Conservation (phyloP, 2,888 invertebrate species). For the Selenia dentaria region DNA sequence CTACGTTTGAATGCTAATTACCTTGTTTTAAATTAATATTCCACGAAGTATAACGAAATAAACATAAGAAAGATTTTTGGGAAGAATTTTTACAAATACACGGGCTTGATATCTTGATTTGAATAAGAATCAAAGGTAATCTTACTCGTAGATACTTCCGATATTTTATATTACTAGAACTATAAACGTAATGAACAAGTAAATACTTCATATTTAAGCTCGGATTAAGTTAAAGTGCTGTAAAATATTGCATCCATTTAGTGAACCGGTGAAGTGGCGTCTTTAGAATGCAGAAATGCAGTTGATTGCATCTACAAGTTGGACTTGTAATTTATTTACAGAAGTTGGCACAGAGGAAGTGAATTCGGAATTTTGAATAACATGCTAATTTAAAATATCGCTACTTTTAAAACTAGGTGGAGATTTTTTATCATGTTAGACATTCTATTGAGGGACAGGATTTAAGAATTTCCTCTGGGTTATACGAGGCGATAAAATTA, state of each 20-base stretch:
- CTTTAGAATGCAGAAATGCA: slow-evolving; percentile 37
- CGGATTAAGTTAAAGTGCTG: slow-evolving; percentile 8
- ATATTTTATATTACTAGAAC: too few species aligned
- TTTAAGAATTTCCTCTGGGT: too few species aligned
- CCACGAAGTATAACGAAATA: slow-evolving; percentile 57
- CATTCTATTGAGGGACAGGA: too few species aligned
- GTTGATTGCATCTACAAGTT: slow-evolving; percentile 51
- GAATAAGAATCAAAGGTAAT: slow-evolving; percentile 7
- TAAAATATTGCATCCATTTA: slow-evolving; percentile 17
- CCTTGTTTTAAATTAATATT: slow-evolving; percentile 68
- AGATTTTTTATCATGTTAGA: too few species aligned
- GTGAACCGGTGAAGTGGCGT: slow-evolving; percentile 8
- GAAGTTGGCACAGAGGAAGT: slow-evolving; percentile 38
- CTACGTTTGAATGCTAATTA: slow-evolving; percentile 76
- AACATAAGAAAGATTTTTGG: slow-evolving; percentile 51
- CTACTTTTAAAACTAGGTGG: not conserved
- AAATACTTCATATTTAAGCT: too few species aligned
- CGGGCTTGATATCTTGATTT: slow-evolving; percentile 32
- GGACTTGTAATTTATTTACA: slow-evolving; percentile 46
- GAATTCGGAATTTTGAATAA: slow-evolving; percentile 48
- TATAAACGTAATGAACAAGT: too few species aligned
- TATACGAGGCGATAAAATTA: too few species aligned
- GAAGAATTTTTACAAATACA: slow-evolving; percentile 44
- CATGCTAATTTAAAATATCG: slow-evolving; percentile 38
- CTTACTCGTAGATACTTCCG: too few species aligned